Evolutionary conservation across 1,140 invertebrate genomes (phyloP).

Genomic region (Conus betulinus): DNA sequence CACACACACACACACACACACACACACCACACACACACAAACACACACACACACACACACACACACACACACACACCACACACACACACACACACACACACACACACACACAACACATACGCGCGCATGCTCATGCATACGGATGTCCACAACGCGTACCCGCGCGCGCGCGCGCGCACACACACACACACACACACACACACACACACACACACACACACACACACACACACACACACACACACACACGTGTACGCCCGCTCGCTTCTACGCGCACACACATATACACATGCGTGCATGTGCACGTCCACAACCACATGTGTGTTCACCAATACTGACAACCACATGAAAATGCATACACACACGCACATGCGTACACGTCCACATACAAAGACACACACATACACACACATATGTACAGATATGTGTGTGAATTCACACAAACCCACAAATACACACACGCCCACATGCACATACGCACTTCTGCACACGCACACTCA

Average conservation of each 20-base stretch:
- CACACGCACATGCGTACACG: background rate
- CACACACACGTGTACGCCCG: background rate
- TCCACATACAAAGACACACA: background rate
- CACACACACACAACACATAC: too few species aligned
- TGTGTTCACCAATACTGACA: background rate
- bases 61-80: too few species aligned
- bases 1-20: background rate
- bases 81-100: too few species aligned
- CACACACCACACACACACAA: too few species aligned
- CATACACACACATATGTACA: background rate
- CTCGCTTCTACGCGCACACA: background rate
- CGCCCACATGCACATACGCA: background rate
- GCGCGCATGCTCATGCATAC: background rate
- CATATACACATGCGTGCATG: background rate
- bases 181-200: slow-evolving; percentile 5
- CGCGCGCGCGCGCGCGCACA: background rate
- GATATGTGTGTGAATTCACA: background rate
- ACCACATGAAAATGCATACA: background rate
- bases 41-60: too few species aligned
- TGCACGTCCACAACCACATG: background rate
- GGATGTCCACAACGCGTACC: background rate
- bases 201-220: background rate
- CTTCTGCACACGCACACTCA: background rate
- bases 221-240: slow-evolving; percentile 8
- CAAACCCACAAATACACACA: background rate